Evolutionary conservation across 2,797 vertebrate genomes (phyloP).

Genomic region (Neopelma chrysocephalum): DNA sequence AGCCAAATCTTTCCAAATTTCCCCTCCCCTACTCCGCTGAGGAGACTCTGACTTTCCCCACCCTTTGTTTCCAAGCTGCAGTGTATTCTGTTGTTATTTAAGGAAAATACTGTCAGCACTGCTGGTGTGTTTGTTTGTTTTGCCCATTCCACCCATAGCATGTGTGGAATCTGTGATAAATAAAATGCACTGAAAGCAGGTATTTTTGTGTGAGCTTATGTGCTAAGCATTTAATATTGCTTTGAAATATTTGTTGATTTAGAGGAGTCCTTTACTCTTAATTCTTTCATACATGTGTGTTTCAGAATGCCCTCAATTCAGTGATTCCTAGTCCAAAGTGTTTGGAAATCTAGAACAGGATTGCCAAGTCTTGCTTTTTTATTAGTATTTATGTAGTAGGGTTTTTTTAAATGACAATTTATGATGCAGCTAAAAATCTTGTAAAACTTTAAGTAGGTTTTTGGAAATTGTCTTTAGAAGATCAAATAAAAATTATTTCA

Average conservation of each 20-base stretch:
- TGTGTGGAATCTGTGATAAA: not conserved
- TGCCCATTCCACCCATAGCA: not conserved
- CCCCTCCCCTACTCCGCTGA: not conserved
- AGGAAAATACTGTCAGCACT: not conserved
- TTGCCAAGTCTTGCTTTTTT: not conserved
- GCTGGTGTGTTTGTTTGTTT: not conserved
- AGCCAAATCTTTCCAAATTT: not conserved
- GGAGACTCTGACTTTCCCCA: not conserved
- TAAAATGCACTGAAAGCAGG: not conserved
- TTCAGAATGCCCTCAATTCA: slow-evolving; percentile 2
- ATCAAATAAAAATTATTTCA: not conserved
- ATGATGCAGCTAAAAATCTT: slow-evolving; percentile 39
- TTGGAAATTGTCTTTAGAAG: slow-evolving; percentile 12
- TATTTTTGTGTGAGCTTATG: not conserved
- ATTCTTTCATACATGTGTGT: not conserved
- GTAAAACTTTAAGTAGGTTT: not conserved
- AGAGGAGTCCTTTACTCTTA: not conserved
- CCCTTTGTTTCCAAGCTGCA: not conserved
- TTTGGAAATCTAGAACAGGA: slow-evolving; percentile 5
- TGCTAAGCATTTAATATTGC: not conserved
- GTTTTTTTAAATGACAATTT: slow-evolving; percentile 6
- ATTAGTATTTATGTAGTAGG: not conserved
- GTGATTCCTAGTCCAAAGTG: slow-evolving; percentile 3
- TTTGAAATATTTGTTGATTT: not conserved
- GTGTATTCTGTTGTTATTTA: not conserved